Evolutionary conservation across 2,888 invertebrate genomes (phyloP), one percentile per base, ranked within the genome.

Genomic region (Microplitis manilae): DNA sequence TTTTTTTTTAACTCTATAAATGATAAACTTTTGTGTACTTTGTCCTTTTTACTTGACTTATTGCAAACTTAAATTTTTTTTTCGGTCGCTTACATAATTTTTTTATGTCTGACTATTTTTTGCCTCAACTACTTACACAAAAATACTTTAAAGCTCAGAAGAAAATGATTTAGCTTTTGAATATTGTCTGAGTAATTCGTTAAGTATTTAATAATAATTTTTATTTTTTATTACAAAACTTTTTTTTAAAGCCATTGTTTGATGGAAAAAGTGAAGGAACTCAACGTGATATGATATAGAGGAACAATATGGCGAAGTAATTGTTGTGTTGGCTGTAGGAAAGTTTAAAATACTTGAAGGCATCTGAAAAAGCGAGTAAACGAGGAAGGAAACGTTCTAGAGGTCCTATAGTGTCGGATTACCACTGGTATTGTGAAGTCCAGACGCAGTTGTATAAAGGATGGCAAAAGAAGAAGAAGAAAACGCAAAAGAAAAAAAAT

Each of bases 381-480:
- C 72, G 73, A 64, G 65, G 67, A 41, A 62, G 73, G 74, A 77
- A 73, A 73, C 75, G 75, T 73, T 77, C 64, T 77, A 80, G 78
- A 81, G 76, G 39, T 72, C 82, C 81, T 84, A 85, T 84, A 85
- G 86, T 85, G 86, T 87, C 84, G 84, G 86, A 87, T 87, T 87
- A 87, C 85, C 78, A 81, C 76, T 79, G 80, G 84, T 81, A 85
- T 87, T 86, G 85, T 85, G 82, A 83, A 84, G 85, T 83, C 85
- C 83, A 85, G 87, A 86, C 87, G 81, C 79, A 79, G 80, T 68
- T 79, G 61, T 39, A 20, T 59, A 68, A 69, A 50, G 65, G 72
- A 76, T 41, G 64, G 72, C 74, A 50, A 68, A n/a, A 67, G 30
- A 40, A n/a, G 68, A 41, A 61, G 39, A 68, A 40, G 41, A 41